Evolutionary conservation across 1,140 invertebrate genomes (phyloP), one percentile per base, ranked within the genome.

Genomic region (Drosophila malerkotliana): DNA sequence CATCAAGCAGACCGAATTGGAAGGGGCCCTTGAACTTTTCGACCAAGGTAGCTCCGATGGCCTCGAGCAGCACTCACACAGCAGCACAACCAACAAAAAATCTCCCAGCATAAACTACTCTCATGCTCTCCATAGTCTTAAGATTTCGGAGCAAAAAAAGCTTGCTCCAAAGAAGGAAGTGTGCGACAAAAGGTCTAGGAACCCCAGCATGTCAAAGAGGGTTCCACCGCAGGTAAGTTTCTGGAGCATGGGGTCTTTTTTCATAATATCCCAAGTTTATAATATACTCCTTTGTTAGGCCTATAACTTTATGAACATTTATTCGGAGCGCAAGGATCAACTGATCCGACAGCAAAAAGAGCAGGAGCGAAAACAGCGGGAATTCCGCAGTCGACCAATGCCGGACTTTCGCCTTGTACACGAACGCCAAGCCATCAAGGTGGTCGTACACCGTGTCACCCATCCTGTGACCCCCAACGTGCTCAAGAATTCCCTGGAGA

Each of bases 361-460:
- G 14, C 28, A 58, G 24, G 83, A 88, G 44, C 79, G 76, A 1
- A 54, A 60, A 14, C 51, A 58, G 39, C 83, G 83, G 0, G 68
- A 77, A 9, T 88, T 88, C 26, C 84, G 52, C 24, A 88, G 84
- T 45, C 83, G 72, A 0, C 83, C 83, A 2, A 88, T 88, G 83
- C 83, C 83, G 1, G 76, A 88, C 12, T 88, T 88, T 26, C 66
- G 28, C 0, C 62, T 64, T n/a, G 56, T 28, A 3, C 84, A 87
- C 67, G 30, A 71, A 24, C 57, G 72, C 7, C 51, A 54, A 26
- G 39, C 32, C 8, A 44, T 37, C 10, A 61, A 34, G 10, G 54
- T 14, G 1, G 9, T 41, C 1, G 48, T 56, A 7, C 83, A 79
- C 51, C 79, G 54, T 3, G 24, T 88, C 7, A 88, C 83, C 21